A percentile compares a stretch with the other conserved stretches of the same genome.
These are phyloP conservation scores for Neodiprion lecontei DNA, from an alignment of 1,140 invertebrate species.

Conservation along the genomic window DNA sequence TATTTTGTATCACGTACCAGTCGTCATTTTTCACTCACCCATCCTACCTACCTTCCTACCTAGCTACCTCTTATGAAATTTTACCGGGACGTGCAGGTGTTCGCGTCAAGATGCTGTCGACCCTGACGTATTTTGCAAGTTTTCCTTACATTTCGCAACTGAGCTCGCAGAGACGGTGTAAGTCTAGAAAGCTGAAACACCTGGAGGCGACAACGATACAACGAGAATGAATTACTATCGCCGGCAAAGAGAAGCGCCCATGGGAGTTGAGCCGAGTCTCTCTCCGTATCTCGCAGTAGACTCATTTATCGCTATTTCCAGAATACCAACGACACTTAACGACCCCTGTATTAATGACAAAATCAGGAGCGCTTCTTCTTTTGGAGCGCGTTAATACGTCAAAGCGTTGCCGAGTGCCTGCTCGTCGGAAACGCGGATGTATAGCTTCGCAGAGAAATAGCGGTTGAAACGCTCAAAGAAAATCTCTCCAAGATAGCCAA, in stretches of 20 bases:
- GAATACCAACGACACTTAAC: not conserved
- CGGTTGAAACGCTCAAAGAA: not conserved
- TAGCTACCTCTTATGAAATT: not conserved
- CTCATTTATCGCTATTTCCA: not conserved
- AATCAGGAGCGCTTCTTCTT: not conserved
- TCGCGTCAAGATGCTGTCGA: not conserved
- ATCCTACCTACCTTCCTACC: no score
- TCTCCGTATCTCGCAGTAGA: not conserved
- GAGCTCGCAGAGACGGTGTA: no score
- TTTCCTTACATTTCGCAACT: not conserved
- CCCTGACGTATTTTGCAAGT: not conserved
- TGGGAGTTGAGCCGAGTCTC: no score
- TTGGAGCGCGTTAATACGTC: not conserved
- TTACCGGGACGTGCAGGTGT: not conserved
- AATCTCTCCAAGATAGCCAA: not conserved
- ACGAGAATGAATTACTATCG: not conserved
- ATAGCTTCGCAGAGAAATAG: not conserved
- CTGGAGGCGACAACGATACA: not conserved
- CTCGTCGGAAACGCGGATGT: not conserved
- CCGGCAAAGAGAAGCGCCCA: not conserved
- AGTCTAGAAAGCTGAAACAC: not conserved
- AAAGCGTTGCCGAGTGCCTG: not conserved
- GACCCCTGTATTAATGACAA: not conserved
- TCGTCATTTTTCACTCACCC: not conserved
- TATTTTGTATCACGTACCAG: not conserved